Conservation (phyloP, 2,113 vertebrate genomes). For the Origma solitaria region DNA sequence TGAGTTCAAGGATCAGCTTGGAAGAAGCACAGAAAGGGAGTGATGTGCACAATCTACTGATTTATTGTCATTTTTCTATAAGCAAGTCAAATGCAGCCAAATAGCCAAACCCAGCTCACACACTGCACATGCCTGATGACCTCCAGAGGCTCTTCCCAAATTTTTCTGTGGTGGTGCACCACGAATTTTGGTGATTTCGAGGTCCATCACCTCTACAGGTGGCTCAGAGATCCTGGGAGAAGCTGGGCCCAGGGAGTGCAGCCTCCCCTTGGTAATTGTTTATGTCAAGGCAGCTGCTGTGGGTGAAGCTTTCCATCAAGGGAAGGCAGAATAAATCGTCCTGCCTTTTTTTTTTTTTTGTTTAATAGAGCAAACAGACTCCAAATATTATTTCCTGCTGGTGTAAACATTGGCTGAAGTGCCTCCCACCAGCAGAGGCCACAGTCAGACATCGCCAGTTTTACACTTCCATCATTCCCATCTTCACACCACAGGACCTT, state of each 20-base stretch:
- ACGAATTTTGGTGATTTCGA: neutral
- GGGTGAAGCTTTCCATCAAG: neutral
- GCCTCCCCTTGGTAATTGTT: neutral
- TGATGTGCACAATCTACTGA: neutral
- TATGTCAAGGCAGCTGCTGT: neutral
- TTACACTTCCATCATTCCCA: neutral
- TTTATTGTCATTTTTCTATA: neutral
- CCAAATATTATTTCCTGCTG: neutral
- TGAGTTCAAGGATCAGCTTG: neutral
- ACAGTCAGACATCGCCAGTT: neutral
- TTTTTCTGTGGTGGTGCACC: neutral
- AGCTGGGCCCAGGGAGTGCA: neutral
- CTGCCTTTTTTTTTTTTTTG: no score
- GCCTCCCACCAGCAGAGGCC: neutral
- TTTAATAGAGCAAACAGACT: neutral
- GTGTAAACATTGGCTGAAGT: neutral
- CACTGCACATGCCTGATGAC: rapidly evolving
- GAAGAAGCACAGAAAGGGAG: neutral
- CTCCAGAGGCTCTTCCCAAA: neutral
- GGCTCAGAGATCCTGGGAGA: neutral
- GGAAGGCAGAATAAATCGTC: neutral
- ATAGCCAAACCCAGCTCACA: neutral
- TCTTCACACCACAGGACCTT: neutral
- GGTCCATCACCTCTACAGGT: no score
- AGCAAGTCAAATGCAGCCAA: neutral